These are phyloP conservation scores for Nerophis lumbriciformis DNA, from an alignment of 2,113 vertebrate genomes.

Conservation along the genomic window DNA sequence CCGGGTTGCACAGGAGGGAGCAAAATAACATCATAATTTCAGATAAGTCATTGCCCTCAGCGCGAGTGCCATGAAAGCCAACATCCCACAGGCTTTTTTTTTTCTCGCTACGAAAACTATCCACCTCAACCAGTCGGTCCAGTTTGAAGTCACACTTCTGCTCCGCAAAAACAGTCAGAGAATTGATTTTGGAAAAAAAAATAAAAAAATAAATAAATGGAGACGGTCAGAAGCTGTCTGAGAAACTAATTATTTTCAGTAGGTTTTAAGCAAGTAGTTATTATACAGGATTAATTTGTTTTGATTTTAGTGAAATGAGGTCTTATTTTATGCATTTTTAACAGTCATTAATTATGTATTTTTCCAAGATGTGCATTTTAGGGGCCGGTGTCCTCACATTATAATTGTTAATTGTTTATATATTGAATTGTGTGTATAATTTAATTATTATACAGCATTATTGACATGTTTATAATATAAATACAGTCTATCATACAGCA, in stretches of 20 bases:
- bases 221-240: slow-evolving; percentile 9
- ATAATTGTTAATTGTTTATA: too few species aligned
- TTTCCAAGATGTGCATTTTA: too few species aligned
- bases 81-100: slow-evolving; percentile 40
- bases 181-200: too few species aligned
- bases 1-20: slow-evolving; percentile 56
- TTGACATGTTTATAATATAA: too few species aligned
- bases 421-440: too few species aligned
- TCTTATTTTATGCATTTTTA: background rate
- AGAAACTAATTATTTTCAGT: slow-evolving; percentile 23
- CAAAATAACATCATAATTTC: slow-evolving; percentile 66
- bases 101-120: slow-evolving; percentile 35
- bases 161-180: slow-evolving; percentile 19
- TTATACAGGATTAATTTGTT: background rate
- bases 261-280: background rate
- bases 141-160: slow-evolving; percentile 25
- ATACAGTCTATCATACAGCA: too few species aligned
- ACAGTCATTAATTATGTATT: too few species aligned
- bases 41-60: slow-evolving; percentile 57
- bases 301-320: background rate
- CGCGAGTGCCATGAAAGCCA: slow-evolving; percentile 37
- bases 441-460: too few species aligned
- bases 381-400: too few species aligned
- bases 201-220: background rate
- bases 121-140: slow-evolving; percentile 16